phyloP scores from a whole-genome alignment of 2,113 vertebrate species.

The Plectropomus leopardus region DNA sequence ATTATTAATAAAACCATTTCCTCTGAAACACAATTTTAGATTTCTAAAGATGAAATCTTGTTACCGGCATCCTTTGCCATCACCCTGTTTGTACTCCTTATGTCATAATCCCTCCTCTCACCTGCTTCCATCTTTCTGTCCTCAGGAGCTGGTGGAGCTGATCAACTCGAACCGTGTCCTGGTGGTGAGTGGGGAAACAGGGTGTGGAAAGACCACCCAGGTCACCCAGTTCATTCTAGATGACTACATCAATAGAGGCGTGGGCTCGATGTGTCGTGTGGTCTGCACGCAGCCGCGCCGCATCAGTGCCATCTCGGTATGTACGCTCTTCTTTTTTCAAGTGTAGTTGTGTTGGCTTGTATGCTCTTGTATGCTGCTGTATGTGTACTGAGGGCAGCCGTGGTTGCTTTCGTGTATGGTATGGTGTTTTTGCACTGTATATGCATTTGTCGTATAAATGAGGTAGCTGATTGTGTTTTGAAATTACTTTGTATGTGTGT shows the following conservation, averaged over 20 bases:
- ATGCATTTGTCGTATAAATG: not conserved
- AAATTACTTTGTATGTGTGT: not conserved
- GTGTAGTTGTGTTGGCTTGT: not conserved
- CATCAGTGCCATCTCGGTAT: constrained; percentile 97
- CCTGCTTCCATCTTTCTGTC: not conserved
- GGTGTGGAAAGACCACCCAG: constrained; percentile 98
- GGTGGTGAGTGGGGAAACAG: constrained; percentile 97
- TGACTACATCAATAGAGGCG: constrained; percentile 89
- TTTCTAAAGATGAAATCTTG: not conserved
- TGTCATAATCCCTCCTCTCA: not conserved
- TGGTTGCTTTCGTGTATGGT: not conserved
- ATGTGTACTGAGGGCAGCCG: not conserved
- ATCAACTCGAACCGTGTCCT: constrained; percentile 89
- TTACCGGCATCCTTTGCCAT: not conserved
- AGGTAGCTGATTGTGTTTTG: not conserved
- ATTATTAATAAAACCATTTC: not conserved
- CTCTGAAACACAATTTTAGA: not conserved
- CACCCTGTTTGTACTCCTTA: not conserved
- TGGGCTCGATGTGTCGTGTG: constrained; percentile 92
- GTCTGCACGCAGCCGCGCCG: constrained; percentile 96
- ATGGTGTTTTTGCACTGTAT: not conserved
- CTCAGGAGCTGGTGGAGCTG: constrained; percentile 90
- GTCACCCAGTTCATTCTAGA: constrained; percentile 98
- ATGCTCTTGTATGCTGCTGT: too few relatives aligned
- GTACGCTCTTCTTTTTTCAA: constrained; percentile 52